Evolutionary conservation across 2,797 vertebrate genomes (phyloP).

Genomic region (Pseudochirops corinnae): DNA sequence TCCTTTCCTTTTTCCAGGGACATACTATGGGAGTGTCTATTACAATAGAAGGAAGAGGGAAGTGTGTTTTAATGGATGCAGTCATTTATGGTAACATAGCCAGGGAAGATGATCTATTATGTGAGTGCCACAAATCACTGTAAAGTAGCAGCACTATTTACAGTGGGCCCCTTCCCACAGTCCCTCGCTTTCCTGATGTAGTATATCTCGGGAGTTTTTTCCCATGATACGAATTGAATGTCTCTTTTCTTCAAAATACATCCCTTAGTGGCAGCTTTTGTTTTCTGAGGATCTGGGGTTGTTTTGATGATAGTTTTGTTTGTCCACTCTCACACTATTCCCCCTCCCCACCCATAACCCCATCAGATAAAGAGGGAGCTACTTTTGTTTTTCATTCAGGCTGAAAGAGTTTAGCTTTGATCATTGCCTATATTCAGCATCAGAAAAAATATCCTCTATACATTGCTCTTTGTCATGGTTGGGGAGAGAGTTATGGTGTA

Average conservation of each 20-base stretch:
- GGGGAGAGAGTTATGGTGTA: constrained; percentile 23
- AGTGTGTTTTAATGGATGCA: constrained; percentile 13
- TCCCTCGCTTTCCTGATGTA: constrained; percentile 25
- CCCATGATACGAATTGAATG: constrained; percentile 42
- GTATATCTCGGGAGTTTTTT: not conserved
- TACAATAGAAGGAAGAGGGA: not conserved
- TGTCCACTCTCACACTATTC: too few species aligned
- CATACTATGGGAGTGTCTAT: not conserved
- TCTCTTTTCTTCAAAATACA: constrained; percentile 14
- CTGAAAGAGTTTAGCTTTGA: constrained; percentile 54
- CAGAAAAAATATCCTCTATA: constrained; percentile 67
- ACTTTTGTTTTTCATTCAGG: constrained; percentile 68
- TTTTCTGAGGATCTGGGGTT: not conserved
- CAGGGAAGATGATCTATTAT: constrained; percentile 19
- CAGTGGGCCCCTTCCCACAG: constrained; percentile 52
- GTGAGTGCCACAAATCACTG: constrained; percentile 29
- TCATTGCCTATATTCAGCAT: constrained; percentile 36
- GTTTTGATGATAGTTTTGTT: not conserved
- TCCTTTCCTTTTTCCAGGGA: constrained; percentile 14
- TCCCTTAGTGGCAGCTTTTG: constrained; percentile 7
- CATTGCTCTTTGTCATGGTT: constrained; percentile 57
- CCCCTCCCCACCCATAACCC: not conserved
- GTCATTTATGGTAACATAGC: constrained; percentile 48
- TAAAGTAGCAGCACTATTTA: constrained; percentile 1
- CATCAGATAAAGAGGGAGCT: constrained; percentile 6